phyloP scores from a whole-genome alignment of 2,888 invertebrate species.

The Gymnoscelis rufifasciata region DNA sequence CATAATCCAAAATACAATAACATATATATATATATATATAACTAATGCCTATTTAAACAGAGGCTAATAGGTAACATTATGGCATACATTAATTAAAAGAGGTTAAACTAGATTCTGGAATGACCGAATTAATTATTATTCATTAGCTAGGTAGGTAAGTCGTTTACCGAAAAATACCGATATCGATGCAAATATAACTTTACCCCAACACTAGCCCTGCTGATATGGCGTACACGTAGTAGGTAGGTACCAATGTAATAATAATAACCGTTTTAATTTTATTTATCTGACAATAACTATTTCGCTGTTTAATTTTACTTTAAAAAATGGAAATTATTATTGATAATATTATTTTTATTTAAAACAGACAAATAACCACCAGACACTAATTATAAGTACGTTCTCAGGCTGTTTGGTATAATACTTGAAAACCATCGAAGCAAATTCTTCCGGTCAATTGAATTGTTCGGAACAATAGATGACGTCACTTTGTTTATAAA shows the following conservation, averaged over 20 bases:
- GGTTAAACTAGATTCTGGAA: too few relatives aligned
- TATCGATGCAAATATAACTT: slow-evolving; percentile 35
- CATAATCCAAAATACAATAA: slow-evolving; percentile 1
- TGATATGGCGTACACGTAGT: slow-evolving; percentile 47
- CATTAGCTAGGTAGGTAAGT: too few relatives aligned
- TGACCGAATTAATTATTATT: too few relatives aligned
- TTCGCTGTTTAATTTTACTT: not conserved
- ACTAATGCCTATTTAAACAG: too few relatives aligned
- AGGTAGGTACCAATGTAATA: slow-evolving; percentile 16
- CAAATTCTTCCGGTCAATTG: slow-evolving; percentile 14
- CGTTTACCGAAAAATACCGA: slow-evolving; percentile 4
- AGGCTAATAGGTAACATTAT: too few relatives aligned
- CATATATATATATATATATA: too few relatives aligned
- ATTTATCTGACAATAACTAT: too few relatives aligned
- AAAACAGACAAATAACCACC: too few relatives aligned
- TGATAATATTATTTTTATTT: not conserved
- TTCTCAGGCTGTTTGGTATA: not conserved
- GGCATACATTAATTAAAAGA: too few relatives aligned
- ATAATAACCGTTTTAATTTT: slow-evolving; percentile 27
- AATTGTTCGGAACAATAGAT: slow-evolving; percentile 45
- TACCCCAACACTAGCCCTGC: slow-evolving; percentile 50
- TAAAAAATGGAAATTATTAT: not conserved
- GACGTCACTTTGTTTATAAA: slow-evolving; percentile 48
- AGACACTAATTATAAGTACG: too few relatives aligned
- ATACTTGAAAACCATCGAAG: not conserved